phyloP scores from a whole-genome alignment of 2,888 invertebrate species.

The Parthenolecanium corni region DNA sequence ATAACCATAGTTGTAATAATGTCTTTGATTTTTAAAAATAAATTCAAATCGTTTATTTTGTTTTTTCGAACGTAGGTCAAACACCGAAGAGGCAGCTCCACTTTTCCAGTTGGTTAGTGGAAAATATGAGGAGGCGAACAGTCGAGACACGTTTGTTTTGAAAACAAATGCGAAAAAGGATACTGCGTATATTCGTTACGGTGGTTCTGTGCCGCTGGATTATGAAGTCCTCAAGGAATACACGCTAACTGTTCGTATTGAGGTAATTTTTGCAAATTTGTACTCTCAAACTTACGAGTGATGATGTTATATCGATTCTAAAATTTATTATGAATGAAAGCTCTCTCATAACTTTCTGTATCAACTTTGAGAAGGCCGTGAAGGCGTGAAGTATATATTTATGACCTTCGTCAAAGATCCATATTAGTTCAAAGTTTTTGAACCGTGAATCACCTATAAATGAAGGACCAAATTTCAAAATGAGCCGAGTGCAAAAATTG shows the following conservation, averaged over 20 bases:
- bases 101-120: slow-evolving; percentile 71
- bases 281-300: no score
- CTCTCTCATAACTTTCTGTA: no score
- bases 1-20: not conserved
- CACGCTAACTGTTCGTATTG: slow-evolving; percentile 66
- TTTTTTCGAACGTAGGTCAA: slow-evolving; percentile 47
- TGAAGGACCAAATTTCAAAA: no score
- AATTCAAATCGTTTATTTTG: no score
- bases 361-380: no score
- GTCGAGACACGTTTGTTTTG: slow-evolving; percentile 54
- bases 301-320: not conserved
- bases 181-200: slow-evolving; percentile 61
- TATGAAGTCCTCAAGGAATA: slow-evolving; percentile 76
- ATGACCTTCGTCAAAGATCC: no score
- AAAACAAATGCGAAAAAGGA: slow-evolving; percentile 50
- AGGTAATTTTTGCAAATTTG: slow-evolving; percentile 42
- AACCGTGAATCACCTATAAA: no score
- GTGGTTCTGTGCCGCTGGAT: slow-evolving; percentile 53
- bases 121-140: slow-evolving; percentile 75
- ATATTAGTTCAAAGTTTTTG: no score
- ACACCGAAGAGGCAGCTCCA: slow-evolving; percentile 50
- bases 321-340: no score
- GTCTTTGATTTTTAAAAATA: no score
- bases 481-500: no score
- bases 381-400: no score